Percentiles rank a stretch among this genome's conserved stretches.
These are phyloP conservation scores for Trissolcus brochymenae DNA, from an alignment of 2,888 invertebrate genomes.

Conservation along the genomic window DNA sequence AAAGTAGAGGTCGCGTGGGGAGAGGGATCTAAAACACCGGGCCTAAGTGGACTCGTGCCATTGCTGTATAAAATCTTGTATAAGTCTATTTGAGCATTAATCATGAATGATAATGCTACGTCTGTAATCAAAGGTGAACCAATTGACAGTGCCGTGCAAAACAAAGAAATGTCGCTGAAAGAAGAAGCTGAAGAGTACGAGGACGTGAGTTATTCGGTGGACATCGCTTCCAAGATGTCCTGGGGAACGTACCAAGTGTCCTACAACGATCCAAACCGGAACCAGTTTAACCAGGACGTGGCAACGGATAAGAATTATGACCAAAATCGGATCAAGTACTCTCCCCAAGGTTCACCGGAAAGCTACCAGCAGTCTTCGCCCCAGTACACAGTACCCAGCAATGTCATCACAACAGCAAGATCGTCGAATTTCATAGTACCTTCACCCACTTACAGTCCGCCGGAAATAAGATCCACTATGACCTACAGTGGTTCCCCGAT, in stretches of 20 bases:
- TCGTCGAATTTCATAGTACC: neutral
- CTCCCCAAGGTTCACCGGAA: neutral
- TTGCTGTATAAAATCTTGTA: slow-evolving; percentile 2
- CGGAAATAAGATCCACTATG: neutral
- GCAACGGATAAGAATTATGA: neutral
- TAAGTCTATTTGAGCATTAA: neutral
- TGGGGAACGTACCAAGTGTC: neutral
- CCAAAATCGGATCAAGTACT: neutral
- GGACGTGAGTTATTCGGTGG: neutral
- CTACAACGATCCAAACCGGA: neutral
- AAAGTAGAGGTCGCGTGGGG: neutral
- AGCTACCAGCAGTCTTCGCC: neutral
- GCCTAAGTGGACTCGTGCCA: neutral
- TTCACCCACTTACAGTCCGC: neutral
- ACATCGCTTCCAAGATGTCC: neutral
- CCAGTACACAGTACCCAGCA: neutral
- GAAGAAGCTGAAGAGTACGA: neutral
- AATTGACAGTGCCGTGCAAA: neutral
- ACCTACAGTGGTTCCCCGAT: neutral
- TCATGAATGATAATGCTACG: neutral
- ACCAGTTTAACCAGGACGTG: neutral
- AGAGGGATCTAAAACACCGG: neutral
- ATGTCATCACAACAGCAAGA: neutral
- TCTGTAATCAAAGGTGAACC: neutral
- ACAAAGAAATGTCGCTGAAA: neutral